Percentiles rank a stretch among this genome's conserved stretches.
Conservation (phyloP, 2,113 vertebrate genomes). For the Laterallus jamaicensis region DNA sequence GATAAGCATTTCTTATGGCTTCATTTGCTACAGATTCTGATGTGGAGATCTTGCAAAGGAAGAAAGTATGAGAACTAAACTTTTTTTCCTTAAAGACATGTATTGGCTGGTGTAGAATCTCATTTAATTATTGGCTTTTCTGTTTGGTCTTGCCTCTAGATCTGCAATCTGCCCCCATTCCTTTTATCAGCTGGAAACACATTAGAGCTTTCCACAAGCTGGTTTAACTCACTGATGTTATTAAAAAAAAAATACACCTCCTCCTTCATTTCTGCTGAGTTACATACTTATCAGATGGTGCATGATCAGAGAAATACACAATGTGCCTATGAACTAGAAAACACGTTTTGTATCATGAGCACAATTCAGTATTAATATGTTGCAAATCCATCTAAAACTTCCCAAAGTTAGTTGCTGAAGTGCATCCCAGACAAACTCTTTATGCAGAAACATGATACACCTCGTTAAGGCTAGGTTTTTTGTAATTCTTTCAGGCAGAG, state of each 20-base stretch:
- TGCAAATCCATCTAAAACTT: not conserved
- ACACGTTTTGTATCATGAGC: not conserved
- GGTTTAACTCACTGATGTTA: not conserved
- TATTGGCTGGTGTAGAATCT: not conserved
- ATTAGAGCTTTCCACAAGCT: not conserved
- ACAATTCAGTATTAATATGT: not conserved
- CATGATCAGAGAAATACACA: not conserved
- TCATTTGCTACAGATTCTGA: not conserved
- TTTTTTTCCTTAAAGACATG: not conserved
- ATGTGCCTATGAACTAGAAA: not conserved
- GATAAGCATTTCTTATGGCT: not conserved
- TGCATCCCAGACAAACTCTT: not conserved
- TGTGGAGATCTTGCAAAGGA: not conserved
- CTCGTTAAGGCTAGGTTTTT: not conserved
- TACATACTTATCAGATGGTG: not conserved
- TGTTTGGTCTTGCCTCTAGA: not conserved
- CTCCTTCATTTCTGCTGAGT: not conserved
- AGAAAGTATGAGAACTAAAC: not conserved
- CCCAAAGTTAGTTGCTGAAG: not conserved
- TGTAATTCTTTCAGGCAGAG: not conserved
- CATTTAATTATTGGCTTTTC: not conserved
- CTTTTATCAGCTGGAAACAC: not conserved
- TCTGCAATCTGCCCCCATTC: not conserved
- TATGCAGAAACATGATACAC: not conserved
- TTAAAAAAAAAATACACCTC: not conserved